Conservation (phyloP, 2,797 vertebrate genomes). For the Fratercula arctica region DNA sequence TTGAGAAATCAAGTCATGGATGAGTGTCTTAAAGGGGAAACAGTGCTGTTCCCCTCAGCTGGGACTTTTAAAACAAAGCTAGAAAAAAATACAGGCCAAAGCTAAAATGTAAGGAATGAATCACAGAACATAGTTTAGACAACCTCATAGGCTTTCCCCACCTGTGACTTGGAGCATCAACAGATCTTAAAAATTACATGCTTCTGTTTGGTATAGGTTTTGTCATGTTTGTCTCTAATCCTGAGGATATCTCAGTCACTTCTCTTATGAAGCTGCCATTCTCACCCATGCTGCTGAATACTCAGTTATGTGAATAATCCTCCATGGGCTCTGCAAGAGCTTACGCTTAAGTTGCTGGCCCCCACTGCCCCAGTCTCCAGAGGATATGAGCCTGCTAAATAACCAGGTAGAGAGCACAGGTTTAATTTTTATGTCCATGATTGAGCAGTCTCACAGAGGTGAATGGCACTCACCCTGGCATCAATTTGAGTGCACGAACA, state of each 20-base stretch:
- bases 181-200: neutral
- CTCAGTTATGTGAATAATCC: neutral
- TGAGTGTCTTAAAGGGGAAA: fast-evolving
- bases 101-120: neutral
- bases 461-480: neutral
- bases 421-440: neutral
- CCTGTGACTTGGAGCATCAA: fast-evolving
- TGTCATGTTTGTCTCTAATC: neutral
- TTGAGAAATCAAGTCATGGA: neutral
- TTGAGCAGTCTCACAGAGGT: neutral
- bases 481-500: fast-evolving
- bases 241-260: neutral
- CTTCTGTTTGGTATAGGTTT: neutral
- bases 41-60: fast-evolving
- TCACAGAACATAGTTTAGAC: neutral
- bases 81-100: neutral
- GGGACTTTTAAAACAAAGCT: neutral
- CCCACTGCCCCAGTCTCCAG: fast-evolving
- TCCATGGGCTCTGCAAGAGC: neutral
- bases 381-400: neutral
- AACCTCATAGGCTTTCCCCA: fast-evolving
- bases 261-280: neutral
- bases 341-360: neutral
- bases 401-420: neutral
- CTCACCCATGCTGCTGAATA: fast-evolving